phyloP scores from a whole-genome alignment of 2,888 invertebrate species.

The Plusia festucae region DNA sequence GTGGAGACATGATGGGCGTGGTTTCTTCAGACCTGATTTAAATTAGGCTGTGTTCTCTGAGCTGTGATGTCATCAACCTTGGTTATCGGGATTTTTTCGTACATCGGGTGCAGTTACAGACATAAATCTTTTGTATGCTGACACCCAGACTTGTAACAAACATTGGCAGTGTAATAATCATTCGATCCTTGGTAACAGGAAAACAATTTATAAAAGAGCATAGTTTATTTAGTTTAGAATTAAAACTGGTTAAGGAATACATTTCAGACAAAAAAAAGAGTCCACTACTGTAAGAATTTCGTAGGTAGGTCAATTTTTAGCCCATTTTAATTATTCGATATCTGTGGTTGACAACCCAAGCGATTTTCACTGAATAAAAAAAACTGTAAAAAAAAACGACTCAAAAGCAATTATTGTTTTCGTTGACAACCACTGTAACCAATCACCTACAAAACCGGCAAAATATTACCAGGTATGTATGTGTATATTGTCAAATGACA shows the following conservation, averaged over 20 bases:
- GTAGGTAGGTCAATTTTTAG: background rate
- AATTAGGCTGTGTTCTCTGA: conserved; percentile 40
- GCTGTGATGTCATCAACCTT: conserved; percentile 37
- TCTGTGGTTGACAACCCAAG: too few species aligned
- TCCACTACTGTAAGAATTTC: too few species aligned
- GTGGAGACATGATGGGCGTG: conserved; percentile 46
- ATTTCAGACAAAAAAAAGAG: background rate
- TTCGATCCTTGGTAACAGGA: background rate
- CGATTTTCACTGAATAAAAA: too few species aligned
- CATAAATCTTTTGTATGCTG: background rate
- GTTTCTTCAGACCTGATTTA: conserved; percentile 35
- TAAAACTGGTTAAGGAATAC: background rate
- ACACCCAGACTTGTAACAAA: conserved; percentile 4
- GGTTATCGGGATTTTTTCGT: background rate
- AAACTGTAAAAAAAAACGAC: too few species aligned
- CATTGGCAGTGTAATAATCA: background rate
- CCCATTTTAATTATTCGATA: too few species aligned
- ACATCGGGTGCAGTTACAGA: background rate
- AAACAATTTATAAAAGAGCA: background rate
- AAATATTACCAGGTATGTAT: background rate
- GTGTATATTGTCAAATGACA: background rate
- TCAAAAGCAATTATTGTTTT: too few species aligned
- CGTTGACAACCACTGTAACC: too few species aligned
- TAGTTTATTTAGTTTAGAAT: background rate
- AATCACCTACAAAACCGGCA: too few species aligned